Base-by-base conservation (phyloP, 2,797 vertebrate species). In the Peromyscus melanophrys region DNA sequence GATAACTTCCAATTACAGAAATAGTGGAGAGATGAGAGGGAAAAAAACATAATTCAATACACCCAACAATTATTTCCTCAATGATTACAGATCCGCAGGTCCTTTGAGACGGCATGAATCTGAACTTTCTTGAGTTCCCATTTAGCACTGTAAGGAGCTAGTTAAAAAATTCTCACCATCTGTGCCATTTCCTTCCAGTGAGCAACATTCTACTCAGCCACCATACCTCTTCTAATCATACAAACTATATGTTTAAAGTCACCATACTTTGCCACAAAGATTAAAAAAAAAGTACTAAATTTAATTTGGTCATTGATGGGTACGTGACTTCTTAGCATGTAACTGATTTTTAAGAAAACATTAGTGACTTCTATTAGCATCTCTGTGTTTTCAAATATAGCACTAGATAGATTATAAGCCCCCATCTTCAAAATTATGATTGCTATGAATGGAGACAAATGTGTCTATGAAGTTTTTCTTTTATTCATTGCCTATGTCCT, bases 1-100 rank as follows among this genome's bases (percentile, higher is more conserved):
- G 98, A 98, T 98, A 98, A 97, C 93, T 98, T 98, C 96, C 97
- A 98, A 98, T 98, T 98, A 98, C 77, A 97, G 86, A 97, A 98
- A 96, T 86, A 97, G 94, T 94, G 6, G 88, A 97, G 92, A 98
- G 97, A 96, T 27, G 76, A 65, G 96, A 97, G 88, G 61, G 17
- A 13, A 29, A 73, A 96, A 83, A 85, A 87, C 27, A 75, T 14
- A 80, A 90, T 55, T 67, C 82, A 52, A 21, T 87, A 37, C 10
- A 90, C 61, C 46, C 7, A 34, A 98, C 95, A 98, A 98, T 98
- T 98, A 98, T 85, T 97, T 95, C 46, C 46, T 97, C 55, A 57
- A 19, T 46, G 94, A 88, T 37, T 63, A 0, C 21, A 92, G 73
- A 94, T 88, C 75, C 31, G 43, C 40, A 57, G 69, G 31, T 80